Base-by-base conservation (phyloP, 2,888 invertebrate species). In the Polydrusus tereticollis region DNA sequence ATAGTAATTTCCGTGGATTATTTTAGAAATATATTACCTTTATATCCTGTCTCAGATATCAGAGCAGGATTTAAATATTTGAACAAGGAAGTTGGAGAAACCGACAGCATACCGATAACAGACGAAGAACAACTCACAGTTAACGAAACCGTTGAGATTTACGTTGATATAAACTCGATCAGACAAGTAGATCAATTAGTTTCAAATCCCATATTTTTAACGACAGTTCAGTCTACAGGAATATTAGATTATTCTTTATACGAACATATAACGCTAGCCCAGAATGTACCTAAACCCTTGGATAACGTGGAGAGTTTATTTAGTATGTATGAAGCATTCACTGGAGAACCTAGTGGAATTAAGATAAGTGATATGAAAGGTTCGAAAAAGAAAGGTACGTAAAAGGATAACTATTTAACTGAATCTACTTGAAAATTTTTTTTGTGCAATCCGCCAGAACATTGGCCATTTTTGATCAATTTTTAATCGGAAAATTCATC, bases 301-400 rank as follows among this genome's bases (percentile, higher is more conserved):
- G 52, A 60, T 29, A 64, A 67, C 10, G 75, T 77, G 33, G 80
- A 80, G n/a, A 82, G 81, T 68, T 75, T 78, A 16, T 77, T 79
- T 23, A 80, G 81, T 67, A 63, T 82, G 18, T 80, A 80, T 57
- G 82, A 82, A 71, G 80, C 80, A 0, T 78, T 82, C 66, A 77
- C 79, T 10, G 81, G 78, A 12, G 77, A 78, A 52, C 70, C 72
- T 60, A 43, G 55, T 29, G n/a, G 29, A 12, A 73, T 78, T 0
- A 76, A 73, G 12, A 68, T 74, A n/a, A 63, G 63, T 20, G 72
- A 69, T 36, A 12, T 43, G 52, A 60, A 74, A 75, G 45, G 38
- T 20, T 20, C 16, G 2, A 55, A 69, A 26, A 74, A 68, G 66
- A 75, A 69, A 71, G 72, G 70, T 73, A 73, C 64, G 12, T 47